Evolutionary conservation across 2,888 invertebrate genomes (phyloP).

Genomic region (Himalopsyche tibetana): DNA sequence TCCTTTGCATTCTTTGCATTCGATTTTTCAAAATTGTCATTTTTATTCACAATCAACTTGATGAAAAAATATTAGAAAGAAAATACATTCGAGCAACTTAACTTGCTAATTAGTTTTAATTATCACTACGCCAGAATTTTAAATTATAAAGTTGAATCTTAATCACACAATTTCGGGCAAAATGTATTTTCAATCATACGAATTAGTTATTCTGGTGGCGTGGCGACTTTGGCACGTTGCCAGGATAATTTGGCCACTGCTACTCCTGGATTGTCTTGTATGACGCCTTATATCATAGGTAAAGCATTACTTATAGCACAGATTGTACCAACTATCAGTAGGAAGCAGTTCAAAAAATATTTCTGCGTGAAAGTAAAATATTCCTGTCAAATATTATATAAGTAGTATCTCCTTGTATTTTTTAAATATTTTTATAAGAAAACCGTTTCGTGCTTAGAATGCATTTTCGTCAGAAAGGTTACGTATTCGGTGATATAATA

Average conservation of each 20-base stretch:
- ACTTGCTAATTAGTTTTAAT: no score
- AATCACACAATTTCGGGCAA: neutral
- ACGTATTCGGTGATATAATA: neutral
- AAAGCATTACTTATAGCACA: neutral
- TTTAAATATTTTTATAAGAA: neutral
- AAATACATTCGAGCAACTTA: no score
- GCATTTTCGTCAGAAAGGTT: neutral
- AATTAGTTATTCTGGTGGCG: conserved; percentile 30
- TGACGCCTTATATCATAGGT: conserved; percentile 6
- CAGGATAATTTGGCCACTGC: conserved; percentile 56
- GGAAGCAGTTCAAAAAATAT: neutral
- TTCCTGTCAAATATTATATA: neutral
- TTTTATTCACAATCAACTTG: no score
- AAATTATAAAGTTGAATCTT: no score
- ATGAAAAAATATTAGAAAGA: no score
- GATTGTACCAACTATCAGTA: neutral
- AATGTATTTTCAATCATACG: conserved; percentile 45
- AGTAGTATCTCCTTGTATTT: no score
- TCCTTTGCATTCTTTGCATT: no score
- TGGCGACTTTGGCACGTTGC: conserved; percentile 50
- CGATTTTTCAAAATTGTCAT: no score
- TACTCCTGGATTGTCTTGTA: conserved; percentile 25
- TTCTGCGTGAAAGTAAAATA: neutral
- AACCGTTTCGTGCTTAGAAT: neutral
- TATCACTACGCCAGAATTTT: no score